phyloP scores from a whole-genome alignment of 2,113 vertebrate species.

The Pangasianodon hypophthalmus region DNA sequence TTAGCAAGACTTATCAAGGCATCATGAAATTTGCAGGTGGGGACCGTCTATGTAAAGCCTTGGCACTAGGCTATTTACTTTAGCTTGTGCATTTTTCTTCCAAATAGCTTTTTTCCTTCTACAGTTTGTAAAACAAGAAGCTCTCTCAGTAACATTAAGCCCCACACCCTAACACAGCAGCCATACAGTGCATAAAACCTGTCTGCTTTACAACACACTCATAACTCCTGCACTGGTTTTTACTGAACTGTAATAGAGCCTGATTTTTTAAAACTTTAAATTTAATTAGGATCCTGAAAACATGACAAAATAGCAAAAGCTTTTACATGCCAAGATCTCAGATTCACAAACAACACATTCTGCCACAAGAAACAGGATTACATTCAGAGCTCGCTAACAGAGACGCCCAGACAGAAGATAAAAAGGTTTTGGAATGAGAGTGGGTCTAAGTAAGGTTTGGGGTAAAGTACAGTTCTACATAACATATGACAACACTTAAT shows the following conservation, averaged over 20 bases:
- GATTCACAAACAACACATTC: neutral
- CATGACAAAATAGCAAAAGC: neutral
- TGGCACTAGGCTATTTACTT: neutral
- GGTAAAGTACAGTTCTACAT: neutral
- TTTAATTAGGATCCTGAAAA: neutral
- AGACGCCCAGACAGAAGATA: neutral
- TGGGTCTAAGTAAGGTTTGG: neutral
- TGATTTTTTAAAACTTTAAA: too few species aligned
- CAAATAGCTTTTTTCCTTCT: neutral
- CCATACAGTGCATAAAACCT: neutral
- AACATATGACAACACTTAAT: neutral
- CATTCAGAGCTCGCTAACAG: neutral
- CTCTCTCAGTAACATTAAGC: neutral
- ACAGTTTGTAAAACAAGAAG: constrained; percentile 19
- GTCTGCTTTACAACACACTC: neutral
- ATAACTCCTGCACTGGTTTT: neutral
- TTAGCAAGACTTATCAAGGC: neutral
- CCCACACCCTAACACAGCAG: neutral
- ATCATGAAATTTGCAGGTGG: neutral
- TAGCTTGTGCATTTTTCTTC: neutral
- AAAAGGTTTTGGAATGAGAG: neutral
- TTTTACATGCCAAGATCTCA: neutral
- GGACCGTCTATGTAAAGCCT: neutral
- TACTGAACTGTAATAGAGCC: neutral
- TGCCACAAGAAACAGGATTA: neutral